These are phyloP conservation scores for Stenchaetothrips biformis DNA, from an alignment of 2,888 invertebrate species.

Conservation along the genomic window DNA sequence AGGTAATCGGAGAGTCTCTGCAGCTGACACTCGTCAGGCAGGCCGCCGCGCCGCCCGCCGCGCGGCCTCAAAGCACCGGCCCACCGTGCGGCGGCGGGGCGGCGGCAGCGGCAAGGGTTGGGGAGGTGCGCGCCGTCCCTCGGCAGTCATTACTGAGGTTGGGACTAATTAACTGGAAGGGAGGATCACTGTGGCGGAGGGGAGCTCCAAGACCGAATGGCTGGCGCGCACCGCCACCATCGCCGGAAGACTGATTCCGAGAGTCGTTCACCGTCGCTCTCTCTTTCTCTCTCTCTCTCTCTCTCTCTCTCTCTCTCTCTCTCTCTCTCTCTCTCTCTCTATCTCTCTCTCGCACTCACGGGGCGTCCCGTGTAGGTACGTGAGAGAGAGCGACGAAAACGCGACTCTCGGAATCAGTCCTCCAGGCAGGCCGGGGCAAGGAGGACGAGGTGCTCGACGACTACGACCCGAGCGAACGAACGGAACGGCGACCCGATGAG, in stretches of 20 bases:
- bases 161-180: slow-evolving; percentile 17
- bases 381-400: too few relatives aligned
- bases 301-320: too few relatives aligned
- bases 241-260: background rate
- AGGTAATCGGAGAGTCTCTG: slow-evolving; percentile 1
- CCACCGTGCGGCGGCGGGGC: background rate
- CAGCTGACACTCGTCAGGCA: background rate
- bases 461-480: too few relatives aligned
- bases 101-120: background rate
- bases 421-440: too few relatives aligned
- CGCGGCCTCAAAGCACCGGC: background rate
- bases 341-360: too few relatives aligned
- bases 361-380: too few relatives aligned
- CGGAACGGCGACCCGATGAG: too few relatives aligned
- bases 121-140: background rate
- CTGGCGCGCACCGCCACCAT: background rate
- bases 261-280: too few relatives aligned
- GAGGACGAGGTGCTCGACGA: too few relatives aligned
- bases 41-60: background rate
- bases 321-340: too few relatives aligned
- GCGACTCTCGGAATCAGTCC: too few relatives aligned
- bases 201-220: background rate
- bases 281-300: too few relatives aligned
- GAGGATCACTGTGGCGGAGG: background rate
- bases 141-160: slow-evolving; percentile 22